Evolutionary conservation across 2,797 vertebrate genomes (phyloP).

Genomic region (Myotis myotis): DNA sequence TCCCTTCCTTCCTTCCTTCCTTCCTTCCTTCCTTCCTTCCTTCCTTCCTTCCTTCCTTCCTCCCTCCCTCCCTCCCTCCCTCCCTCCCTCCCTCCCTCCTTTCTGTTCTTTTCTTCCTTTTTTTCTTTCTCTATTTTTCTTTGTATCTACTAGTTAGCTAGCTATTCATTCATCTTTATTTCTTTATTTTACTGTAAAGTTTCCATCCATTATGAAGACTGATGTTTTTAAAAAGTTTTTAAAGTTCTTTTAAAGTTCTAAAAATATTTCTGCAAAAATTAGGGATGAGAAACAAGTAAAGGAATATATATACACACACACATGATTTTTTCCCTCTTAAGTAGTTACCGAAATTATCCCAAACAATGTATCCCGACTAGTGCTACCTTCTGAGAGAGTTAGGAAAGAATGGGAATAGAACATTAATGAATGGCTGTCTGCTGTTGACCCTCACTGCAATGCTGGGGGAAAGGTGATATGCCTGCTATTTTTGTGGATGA

Average conservation of each 20-base stretch:
- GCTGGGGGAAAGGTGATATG: background rate
- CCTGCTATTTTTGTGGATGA: background rate
- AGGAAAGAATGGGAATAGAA: background rate
- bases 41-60: background rate
- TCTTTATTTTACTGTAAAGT: background rate
- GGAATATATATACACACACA: no score
- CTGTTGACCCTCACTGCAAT: background rate
- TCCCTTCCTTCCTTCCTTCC: accelerated
- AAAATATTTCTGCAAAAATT: background rate
- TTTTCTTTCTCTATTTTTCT: no score
- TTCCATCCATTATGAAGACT: background rate
- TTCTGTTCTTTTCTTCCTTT: accelerated
- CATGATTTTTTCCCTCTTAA: background rate
- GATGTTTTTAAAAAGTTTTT: background rate
- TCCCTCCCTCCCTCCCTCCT: accelerated
- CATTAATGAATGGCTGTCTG: background rate
- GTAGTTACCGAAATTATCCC: background rate
- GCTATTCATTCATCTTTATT: background rate
- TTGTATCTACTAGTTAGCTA: background rate
- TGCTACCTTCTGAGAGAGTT: background rate
- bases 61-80: accelerated
- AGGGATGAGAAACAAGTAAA: background rate
- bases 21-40: background rate
- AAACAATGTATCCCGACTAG: background rate
- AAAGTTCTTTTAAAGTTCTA: background rate